Evolutionary conservation across 2,113 vertebrate genomes (phyloP).

Genomic region (Stegostoma tigrinum): DNA sequence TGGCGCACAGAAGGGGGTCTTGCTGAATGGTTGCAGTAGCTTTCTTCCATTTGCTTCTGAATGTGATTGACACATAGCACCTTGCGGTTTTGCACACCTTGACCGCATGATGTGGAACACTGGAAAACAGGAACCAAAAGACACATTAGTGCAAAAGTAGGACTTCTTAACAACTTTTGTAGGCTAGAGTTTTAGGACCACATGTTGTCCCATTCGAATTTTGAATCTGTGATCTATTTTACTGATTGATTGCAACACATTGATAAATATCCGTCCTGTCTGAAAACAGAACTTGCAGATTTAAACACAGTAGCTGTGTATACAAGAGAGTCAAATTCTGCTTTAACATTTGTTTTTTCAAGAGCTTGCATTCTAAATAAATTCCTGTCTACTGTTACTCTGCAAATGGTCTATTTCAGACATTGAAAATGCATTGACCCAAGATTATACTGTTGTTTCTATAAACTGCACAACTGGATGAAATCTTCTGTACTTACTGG

Average conservation of each 20-base stretch:
- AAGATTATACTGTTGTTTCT: neutral
- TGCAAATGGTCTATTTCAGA: neutral
- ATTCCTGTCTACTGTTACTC: neutral
- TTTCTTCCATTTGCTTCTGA: slow-evolving; percentile 56
- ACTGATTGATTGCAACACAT: neutral
- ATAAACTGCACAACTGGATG: neutral
- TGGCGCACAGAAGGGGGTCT: slow-evolving; percentile 57
- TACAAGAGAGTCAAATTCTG: neutral
- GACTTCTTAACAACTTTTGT: neutral
- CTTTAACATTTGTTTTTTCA: neutral
- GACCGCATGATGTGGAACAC: slow-evolving; percentile 69
- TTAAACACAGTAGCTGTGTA: neutral
- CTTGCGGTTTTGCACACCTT: slow-evolving; percentile 54
- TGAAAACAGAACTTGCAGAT: too few species aligned
- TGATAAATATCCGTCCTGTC: neutral
- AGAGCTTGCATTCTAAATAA: neutral
- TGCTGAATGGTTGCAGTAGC: slow-evolving; percentile 59
- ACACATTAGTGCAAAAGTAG: neutral
- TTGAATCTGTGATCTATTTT: neutral
- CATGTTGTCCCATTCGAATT: neutral
- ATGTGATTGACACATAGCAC: slow-evolving; percentile 62
- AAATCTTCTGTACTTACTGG: too few species aligned
- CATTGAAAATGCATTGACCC: neutral
- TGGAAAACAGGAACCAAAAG: slow-evolving; percentile 45
- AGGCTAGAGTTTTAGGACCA: too few species aligned